phyloP scores from a whole-genome alignment of 92 coral and sea anemone genomes.

The Galaxea fascicularis region DNA sequence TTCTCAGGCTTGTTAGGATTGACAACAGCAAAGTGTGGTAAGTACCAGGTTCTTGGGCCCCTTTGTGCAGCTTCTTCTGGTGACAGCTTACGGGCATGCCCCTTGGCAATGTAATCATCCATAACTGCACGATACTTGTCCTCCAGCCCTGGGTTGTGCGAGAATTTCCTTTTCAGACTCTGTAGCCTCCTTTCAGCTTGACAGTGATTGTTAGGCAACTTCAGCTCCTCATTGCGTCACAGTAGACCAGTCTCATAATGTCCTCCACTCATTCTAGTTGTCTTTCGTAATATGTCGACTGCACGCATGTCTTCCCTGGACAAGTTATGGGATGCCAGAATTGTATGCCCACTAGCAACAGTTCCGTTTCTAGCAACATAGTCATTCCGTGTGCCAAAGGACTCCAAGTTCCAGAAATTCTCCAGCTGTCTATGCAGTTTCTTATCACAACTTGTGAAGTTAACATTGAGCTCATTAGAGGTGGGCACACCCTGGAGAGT shows the following conservation, averaged over 20 bases:
- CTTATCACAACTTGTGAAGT: constrained; percentile 46
- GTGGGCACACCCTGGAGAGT: constrained; percentile 8
- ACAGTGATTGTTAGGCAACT: constrained; percentile 24
- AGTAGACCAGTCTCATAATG: constrained; percentile 61
- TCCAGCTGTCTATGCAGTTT: constrained; percentile 48
- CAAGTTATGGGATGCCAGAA: constrained; percentile 8
- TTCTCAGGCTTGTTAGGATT: not conserved
- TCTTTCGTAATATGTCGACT: constrained; percentile 40
- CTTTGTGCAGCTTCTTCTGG: too few relatives aligned
- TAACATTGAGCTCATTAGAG: constrained; percentile 19
- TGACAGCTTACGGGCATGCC: too few relatives aligned
- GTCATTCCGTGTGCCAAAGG: constrained; percentile 15
- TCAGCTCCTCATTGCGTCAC: constrained; percentile 12
- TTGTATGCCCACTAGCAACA: too few relatives aligned
- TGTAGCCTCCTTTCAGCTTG: too few relatives aligned
- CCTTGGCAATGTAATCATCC: constrained; percentile 51
- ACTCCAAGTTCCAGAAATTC: constrained; percentile 40
- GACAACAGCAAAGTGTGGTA: constrained; percentile 45
- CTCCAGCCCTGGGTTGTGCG: constrained; percentile 12
- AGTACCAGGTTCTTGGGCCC: constrained; percentile 51
- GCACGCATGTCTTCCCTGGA: constrained; percentile 70
- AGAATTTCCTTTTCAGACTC: too few relatives aligned
- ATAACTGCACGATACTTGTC: constrained; percentile 35
- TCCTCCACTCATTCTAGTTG: too few relatives aligned
- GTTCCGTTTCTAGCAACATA: not conserved